Evolutionary conservation across 2,888 invertebrate species (phyloP), one percentile per base, ranked within the genome.

Genomic region (Euproctis similis): DNA sequence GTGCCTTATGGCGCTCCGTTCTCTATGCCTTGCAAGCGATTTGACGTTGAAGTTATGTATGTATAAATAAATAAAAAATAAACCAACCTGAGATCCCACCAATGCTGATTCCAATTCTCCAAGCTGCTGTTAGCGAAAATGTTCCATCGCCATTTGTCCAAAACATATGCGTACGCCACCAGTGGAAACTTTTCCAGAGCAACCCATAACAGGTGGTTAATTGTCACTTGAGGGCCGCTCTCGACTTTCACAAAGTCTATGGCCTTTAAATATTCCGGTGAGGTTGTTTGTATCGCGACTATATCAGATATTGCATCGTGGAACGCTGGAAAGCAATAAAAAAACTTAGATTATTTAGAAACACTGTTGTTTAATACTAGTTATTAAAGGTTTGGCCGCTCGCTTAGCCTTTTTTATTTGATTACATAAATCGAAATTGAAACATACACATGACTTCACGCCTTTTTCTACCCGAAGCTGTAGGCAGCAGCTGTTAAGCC

Each of bases 281-380:
- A 78, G n/a, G 82, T 75, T 22, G 88, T 69, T 22, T 89, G 88
- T 9, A 88, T 59, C 4, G 88, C 87, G 7, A 89, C 80, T 11
- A 88, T 86, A 42, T 89, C 89, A 0, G 89, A 88, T 27, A 90
- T 75, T 13, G 88, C 88, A 57, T 89, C 89, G 57, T 89, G 89
- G 50, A 89, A 89, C 39, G 88, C 89, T 86, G 63, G 8, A 52
- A 59, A 24, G 25, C 12, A 12, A 13, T 6, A 12, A n/a, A n/a
- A n/a, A n/a, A n/a, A n/a, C n/a, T n/a, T n/a, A n/a, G n/a, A n/a
- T n/a, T n/a, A n/a, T n/a, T n/a, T n/a, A n/a, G n/a, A n/a, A n/a
- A n/a, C n/a, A n/a, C n/a, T n/a, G n/a, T n/a, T n/a, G n/a, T n/a
- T n/a, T n/a, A n/a, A n/a, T n/a, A n/a, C n/a, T n/a, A n/a, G n/a